phyloP scores from a whole-genome alignment of 1,140 invertebrate genomes.

The Heliconius congener region DNA sequence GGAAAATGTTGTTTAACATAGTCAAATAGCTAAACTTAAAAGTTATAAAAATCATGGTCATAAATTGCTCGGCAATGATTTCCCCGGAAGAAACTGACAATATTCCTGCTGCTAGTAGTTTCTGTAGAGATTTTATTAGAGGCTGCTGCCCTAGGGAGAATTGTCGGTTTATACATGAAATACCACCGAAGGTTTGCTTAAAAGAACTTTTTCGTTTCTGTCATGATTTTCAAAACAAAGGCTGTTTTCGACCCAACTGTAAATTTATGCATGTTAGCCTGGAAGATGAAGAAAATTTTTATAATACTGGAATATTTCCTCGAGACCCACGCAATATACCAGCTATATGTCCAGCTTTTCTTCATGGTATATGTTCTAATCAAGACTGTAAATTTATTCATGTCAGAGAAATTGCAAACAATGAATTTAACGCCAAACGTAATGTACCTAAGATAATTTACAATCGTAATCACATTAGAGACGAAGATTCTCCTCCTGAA shows the following conservation, averaged over 20 bases:
- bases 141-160: conserved; percentile 67
- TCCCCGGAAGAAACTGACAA: conserved; percentile 54
- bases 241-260: conserved; percentile 69
- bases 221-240: conserved; percentile 77
- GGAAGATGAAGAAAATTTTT: conserved; percentile 72
- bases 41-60: conserved; percentile 1
- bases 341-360: conserved; percentile 59
- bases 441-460: conserved; percentile 54
- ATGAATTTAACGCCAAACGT: conserved; percentile 48
- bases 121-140: conserved; percentile 70
- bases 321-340: conserved; percentile 48
- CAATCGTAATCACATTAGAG: conserved; percentile 54
- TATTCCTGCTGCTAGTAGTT: conserved; percentile 49
- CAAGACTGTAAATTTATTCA: conserved; percentile 64
- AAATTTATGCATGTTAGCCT: conserved; percentile 68
- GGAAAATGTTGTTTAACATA: background rate
- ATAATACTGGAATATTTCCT: conserved; percentile 61
- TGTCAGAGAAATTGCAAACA: conserved; percentile 52
- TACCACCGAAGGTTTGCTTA: conserved; percentile 58
- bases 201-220: conserved; percentile 74
- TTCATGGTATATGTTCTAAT: conserved; percentile 59
- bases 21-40: background rate
- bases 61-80: conserved; percentile 44
- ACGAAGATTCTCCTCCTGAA: conserved; percentile 70
- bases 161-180: conserved; percentile 70